phyloP scores from a whole-genome alignment of 1,140 invertebrate genomes.

The Formica selysi region DNA sequence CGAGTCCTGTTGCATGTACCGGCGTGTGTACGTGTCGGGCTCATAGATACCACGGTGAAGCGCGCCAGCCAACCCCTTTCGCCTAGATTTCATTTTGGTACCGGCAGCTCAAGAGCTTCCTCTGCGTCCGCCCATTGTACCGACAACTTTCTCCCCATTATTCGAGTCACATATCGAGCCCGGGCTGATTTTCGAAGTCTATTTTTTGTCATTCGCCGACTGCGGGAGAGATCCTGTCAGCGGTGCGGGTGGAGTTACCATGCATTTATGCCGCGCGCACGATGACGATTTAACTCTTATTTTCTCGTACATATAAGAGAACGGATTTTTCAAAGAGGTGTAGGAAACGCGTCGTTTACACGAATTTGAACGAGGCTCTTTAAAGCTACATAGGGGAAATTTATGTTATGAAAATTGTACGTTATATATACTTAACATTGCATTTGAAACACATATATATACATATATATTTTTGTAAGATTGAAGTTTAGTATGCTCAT shows the following conservation, averaged over 20 bases:
- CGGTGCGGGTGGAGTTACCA: constrained; percentile 16
- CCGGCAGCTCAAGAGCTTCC: constrained; percentile 69
- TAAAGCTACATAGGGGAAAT: not conserved
- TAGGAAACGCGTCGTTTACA: not conserved
- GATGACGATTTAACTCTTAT: constrained; percentile 23
- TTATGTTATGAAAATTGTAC: not conserved
- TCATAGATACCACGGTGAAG: constrained; percentile 60
- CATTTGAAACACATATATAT: not conserved
- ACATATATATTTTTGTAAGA: not conserved
- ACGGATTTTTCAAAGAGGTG: constrained; percentile 2
- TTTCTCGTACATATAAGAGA: constrained; percentile 12
- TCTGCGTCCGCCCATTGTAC: constrained; percentile 65
- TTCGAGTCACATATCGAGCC: constrained; percentile 76
- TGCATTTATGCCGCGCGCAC: constrained; percentile 36
- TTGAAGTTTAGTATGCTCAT: too few species aligned
- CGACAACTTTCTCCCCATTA: constrained; percentile 71
- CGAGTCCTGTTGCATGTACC: constrained; percentile 75
- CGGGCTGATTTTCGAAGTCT: constrained; percentile 69
- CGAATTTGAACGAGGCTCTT: not conserved
- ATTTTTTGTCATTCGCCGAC: constrained; percentile 39
- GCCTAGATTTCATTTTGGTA: constrained; percentile 76
- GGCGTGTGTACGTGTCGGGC: constrained; percentile 63
- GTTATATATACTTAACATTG: not conserved
- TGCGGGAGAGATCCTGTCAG: constrained; percentile 28
- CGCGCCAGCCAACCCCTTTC: constrained; percentile 71